Evolutionary conservation across 2,797 vertebrate genomes (phyloP), one percentile per base, ranked within the genome.

Genomic region (Gobionotothen gibberifrons): DNA sequence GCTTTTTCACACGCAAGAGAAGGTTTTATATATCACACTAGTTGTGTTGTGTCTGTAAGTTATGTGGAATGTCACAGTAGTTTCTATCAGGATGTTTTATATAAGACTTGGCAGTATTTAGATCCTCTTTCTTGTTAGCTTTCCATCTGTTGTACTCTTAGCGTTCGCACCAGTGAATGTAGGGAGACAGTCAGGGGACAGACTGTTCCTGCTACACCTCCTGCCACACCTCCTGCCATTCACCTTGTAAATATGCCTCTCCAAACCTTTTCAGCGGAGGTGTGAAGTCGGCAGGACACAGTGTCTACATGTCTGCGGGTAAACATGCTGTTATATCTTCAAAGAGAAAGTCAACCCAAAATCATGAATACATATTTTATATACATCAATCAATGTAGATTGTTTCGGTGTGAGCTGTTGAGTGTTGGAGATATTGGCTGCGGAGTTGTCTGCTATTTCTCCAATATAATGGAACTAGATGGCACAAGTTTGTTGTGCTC

Each of bases 91-190:
- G n/a, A 46, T 19, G 9, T 15, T 47, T 47, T 22, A 44, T 54
- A 26, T 48, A 36, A 59, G 9, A 13, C 58, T 52, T 56, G 64
- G 55, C 74, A 42, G 0, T 56, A n/a, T 74, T 71, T 57, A n/a
- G 60, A 64, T 72, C 47, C 16, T 29, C 36, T 36, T 19, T 67
- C 22, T 22, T 17, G 39, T 56, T 59, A 46, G 19, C 56, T 63
- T 54, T 82, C 78, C 85, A 82, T 85, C 83, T 86, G 74, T 66
- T 81, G 9, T 42, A 46, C 21, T 49, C 39, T 66, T 39, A 70
- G 78, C 72, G 67, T 81, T 84, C 78, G 63, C 72, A 75, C 72
- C 56, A 54, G 64, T 56, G 63, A 84, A 69, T 55, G 32, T 54
- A 63, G 61, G 56, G 72, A 74, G 53, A 67, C 76, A 63, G 76